phyloP scores from a whole-genome alignment of 2,888 invertebrate species.

The Suillia variegata region DNA sequence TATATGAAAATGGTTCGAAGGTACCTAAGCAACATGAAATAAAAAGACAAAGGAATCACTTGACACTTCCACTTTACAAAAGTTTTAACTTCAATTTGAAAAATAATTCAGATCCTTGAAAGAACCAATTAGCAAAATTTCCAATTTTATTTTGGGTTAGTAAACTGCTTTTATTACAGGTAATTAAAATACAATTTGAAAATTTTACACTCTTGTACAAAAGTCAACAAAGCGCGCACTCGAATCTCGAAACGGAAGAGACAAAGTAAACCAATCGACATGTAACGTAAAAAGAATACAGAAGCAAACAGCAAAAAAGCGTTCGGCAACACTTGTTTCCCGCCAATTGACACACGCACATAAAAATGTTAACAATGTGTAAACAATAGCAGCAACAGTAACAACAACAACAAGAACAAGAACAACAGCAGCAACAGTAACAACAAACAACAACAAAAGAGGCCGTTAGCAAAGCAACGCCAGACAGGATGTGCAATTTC shows the following conservation, averaged over 20 bases:
- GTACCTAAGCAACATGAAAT: too few species aligned
- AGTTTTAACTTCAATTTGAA: conserved; percentile 5
- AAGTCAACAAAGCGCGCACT: conserved; percentile 19
- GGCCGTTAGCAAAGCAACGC: not conserved
- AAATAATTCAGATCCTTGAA: conserved; percentile 3
- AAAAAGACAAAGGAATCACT: too few species aligned
- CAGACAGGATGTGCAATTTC: not conserved
- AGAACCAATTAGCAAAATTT: not conserved
- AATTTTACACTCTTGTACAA: conserved; percentile 17
- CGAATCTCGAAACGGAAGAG: conserved; percentile 8
- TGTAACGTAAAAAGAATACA: conserved; percentile 15
- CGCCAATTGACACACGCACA: not conserved
- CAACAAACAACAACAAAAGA: too few species aligned
- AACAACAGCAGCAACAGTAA: not conserved
- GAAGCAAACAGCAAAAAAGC: not conserved
- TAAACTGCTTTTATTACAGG: too few species aligned
- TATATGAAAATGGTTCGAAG: too few species aligned
- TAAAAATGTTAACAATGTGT: not conserved
- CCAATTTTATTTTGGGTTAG: too few species aligned
- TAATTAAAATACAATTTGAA: too few species aligned
- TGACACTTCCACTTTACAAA: too few species aligned
- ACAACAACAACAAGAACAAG: not conserved
- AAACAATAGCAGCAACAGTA: not conserved
- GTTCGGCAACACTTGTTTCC: not conserved
- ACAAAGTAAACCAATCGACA: conserved; percentile 9